Percentiles rank a stretch among this genome's conserved stretches.
Conservation (phyloP, 2,113 vertebrate genomes). For the Varanus komodoensis region DNA sequence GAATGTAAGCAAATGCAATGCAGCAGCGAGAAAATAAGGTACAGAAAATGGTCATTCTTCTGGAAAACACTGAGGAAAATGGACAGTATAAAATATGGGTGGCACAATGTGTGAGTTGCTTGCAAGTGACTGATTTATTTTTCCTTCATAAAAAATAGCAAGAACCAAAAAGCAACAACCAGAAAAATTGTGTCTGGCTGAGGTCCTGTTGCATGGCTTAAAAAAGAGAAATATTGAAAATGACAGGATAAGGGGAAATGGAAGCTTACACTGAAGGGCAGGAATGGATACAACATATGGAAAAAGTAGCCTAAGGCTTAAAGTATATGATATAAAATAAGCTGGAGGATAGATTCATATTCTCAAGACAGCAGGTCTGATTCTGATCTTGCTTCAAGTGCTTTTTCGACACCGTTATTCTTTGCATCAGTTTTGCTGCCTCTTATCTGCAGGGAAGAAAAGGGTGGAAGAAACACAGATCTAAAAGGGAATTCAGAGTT, state of each 20-base stretch:
- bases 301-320: slow-evolving; percentile 36
- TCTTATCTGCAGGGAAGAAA: slow-evolving; percentile 11
- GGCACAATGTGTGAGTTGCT: slow-evolving; percentile 17
- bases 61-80: neutral
- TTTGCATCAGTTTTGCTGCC: neutral
- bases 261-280: slow-evolving; percentile 54
- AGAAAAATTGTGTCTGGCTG: slow-evolving; percentile 38
- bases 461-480: neutral
- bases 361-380: slow-evolving; percentile 19
- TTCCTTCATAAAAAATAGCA: slow-evolving; percentile 33
- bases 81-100: slow-evolving; percentile 13
- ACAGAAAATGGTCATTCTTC: neutral
- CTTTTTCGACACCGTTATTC: neutral
- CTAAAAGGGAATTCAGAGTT: neutral
- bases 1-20: slow-evolving; percentile 10
- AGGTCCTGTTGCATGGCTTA: slow-evolving; percentile 51
- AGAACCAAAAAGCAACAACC: slow-evolving; percentile 36
- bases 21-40: neutral
- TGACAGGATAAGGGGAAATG: slow-evolving; percentile 53
- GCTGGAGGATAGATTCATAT: slow-evolving; percentile 1
- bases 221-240: slow-evolving; percentile 57
- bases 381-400: slow-evolving; percentile 20
- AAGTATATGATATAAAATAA: slow-evolving; percentile 36
- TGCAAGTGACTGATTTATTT: slow-evolving; percentile 49
- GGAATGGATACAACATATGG: slow-evolving; percentile 34